A percentile compares a stretch with the other conserved stretches of the same genome.
These are phyloP conservation scores for Rhodinocichla rosea DNA, from an alignment of 2,113 vertebrate species.

Conservation along the genomic window DNA sequence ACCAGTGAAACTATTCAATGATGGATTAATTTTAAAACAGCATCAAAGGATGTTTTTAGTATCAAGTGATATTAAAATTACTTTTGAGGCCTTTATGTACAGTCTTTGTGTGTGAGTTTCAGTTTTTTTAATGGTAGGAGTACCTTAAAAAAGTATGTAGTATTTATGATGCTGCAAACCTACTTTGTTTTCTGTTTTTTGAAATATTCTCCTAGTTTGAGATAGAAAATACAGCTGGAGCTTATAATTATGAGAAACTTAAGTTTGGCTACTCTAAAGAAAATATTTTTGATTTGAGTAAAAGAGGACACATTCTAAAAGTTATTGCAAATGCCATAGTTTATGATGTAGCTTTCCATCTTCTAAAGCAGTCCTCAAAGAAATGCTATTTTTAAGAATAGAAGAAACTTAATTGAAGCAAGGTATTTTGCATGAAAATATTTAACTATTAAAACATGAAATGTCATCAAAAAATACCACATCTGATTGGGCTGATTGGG, in stretches of 20 bases:
- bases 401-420: neutral
- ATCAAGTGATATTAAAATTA: neutral
- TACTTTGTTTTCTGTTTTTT: neutral
- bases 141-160: neutral
- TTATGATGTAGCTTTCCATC: neutral
- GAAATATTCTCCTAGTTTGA: neutral
- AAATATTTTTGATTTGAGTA: neutral
- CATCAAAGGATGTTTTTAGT: neutral
- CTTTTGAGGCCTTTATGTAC: neutral
- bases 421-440: neutral
- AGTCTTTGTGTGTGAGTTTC: neutral
- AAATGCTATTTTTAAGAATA: neutral
- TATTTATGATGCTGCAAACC: neutral
- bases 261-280: neutral
- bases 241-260: neutral
- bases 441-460: neutral
- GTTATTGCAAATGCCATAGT: neutral
- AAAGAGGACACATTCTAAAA: neutral
- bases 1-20: neutral
- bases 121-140: neutral
- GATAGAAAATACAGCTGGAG: neutral
- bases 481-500: neutral
- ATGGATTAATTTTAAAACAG: neutral
- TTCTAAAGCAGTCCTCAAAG: neutral
- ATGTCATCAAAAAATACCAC: neutral